Conservation (phyloP, 2,113 vertebrate species). For the Cardinalis cardinalis region DNA sequence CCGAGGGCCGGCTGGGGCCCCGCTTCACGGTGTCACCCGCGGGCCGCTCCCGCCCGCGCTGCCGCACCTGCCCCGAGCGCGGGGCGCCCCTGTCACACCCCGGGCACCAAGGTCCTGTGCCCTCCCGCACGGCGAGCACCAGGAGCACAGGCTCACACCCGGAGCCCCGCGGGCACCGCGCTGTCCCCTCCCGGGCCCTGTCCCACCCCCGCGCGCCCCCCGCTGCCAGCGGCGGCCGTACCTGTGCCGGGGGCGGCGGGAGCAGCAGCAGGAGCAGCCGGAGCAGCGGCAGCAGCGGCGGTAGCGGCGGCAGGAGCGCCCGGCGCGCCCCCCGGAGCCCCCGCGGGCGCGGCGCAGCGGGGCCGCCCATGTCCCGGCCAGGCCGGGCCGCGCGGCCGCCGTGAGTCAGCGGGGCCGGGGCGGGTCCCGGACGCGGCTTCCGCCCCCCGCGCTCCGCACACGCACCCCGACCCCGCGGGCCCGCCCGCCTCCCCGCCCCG, state of each 20-base stretch:
- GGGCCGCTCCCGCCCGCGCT: background rate
- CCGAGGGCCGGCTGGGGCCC: background rate
- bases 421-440: background rate
- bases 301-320: background rate
- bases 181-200: background rate
- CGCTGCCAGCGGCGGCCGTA: background rate
- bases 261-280: background rate
- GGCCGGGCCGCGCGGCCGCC: no score
- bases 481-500: background rate
- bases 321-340: background rate
- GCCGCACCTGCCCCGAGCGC: background rate
- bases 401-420: background rate
- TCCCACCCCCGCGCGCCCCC: background rate
- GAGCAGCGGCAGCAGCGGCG: background rate
- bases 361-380: no score
- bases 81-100: background rate
- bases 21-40: background rate
- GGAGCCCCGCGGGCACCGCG: background rate
- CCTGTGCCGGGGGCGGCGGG: background rate
- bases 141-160: background rate
- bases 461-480: background rate
- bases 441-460: background rate
- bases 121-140: background rate
- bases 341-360: background rate
- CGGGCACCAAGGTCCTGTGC: background rate